Evolutionary conservation across 2,113 vertebrate genomes (phyloP).

Genomic region (Proteles cristata): DNA sequence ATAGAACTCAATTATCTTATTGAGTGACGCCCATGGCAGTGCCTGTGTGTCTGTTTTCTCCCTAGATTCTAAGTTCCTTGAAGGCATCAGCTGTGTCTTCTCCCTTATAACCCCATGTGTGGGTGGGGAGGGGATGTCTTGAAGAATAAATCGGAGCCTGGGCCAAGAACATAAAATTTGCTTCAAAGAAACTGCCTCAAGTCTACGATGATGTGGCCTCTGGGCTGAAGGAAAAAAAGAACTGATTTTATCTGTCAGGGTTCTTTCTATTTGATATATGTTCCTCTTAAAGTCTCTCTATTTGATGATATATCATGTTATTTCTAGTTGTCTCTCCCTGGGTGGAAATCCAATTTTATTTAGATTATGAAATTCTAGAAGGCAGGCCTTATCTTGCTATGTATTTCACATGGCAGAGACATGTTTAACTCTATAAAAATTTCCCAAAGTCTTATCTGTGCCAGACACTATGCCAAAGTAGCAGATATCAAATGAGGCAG

Average conservation of each 20-base stretch:
- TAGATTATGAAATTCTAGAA: background rate
- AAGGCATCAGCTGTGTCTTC: background rate
- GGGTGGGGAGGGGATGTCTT: background rate
- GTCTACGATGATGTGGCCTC: background rate
- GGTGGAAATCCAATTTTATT: constrained; percentile 7
- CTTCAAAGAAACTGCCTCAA: background rate
- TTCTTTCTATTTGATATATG: background rate
- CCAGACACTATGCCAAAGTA: background rate
- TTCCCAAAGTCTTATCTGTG: background rate
- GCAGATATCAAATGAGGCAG: background rate
- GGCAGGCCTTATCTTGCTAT: background rate
- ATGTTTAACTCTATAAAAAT: background rate
- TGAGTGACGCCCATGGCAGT: background rate
- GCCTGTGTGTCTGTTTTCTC: background rate
- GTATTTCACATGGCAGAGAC: background rate
- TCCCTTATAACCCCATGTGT: background rate
- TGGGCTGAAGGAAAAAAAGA: background rate
- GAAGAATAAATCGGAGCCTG: background rate
- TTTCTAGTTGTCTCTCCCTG: background rate
- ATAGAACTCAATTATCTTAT: background rate
- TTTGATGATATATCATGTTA: background rate
- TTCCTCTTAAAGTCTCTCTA: background rate
- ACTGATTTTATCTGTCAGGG: background rate
- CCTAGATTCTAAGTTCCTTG: background rate
- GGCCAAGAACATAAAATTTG: background rate